Conservation (phyloP, 2,113 vertebrate genomes). For the Collichthys lucidus region DNA sequence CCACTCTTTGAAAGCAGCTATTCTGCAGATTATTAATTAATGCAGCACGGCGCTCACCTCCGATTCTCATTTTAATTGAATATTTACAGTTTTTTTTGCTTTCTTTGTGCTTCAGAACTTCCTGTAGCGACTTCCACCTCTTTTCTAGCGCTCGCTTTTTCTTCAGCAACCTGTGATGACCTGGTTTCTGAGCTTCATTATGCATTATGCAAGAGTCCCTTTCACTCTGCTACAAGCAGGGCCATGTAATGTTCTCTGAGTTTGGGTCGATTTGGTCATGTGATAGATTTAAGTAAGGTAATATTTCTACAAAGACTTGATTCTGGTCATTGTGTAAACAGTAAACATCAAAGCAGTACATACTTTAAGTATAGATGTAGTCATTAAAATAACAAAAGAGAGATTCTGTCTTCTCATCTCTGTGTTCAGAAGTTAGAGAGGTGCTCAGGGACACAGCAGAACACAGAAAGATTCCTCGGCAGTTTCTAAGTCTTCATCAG, state of each 20-base stretch:
- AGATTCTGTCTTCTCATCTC: constrained; percentile 8
- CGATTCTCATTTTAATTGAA: not conserved
- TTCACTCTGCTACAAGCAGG: not conserved
- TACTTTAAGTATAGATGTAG: not conserved
- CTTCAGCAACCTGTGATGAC: constrained; percentile 27
- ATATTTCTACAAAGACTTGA: not conserved
- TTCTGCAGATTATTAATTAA: not conserved
- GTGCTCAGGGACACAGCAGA: constrained; percentile 22
- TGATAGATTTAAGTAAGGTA: not conserved
- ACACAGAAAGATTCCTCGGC: constrained; percentile 11
- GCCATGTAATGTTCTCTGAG: not conserved
- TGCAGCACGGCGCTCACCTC: not conserved
- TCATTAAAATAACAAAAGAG: constrained; percentile 18
- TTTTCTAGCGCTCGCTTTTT: constrained; percentile 14
- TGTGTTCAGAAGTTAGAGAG: constrained; percentile 8
- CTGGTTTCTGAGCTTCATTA: constrained; percentile 24
- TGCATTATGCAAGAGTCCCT: constrained; percentile 26
- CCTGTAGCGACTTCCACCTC: not conserved
- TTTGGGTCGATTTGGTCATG: not conserved
- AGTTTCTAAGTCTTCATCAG: constrained; percentile 2
- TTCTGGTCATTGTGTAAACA: not conserved
- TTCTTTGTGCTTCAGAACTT: constrained; percentile 12
- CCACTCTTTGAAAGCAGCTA: not conserved
- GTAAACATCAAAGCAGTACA: not conserved
- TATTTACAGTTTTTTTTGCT: not conserved